These are phyloP conservation scores for Lanius ludovicianus DNA, from an alignment of 2,113 vertebrate genomes.

Conservation along the genomic window DNA sequence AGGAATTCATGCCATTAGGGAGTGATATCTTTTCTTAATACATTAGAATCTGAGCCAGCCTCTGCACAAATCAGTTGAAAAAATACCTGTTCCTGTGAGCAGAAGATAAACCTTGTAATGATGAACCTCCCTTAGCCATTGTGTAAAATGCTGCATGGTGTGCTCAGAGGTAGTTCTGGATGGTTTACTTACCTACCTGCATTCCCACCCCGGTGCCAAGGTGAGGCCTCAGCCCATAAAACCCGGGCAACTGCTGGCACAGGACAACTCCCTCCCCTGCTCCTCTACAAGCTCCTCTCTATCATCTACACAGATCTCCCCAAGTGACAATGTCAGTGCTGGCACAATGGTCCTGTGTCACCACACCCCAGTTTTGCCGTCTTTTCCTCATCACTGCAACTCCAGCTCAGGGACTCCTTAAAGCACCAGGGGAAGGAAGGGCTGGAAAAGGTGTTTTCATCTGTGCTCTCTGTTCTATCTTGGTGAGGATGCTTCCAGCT, in stretches of 20 bases:
- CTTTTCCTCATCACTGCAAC: background rate
- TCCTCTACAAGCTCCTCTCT: rapidly evolving
- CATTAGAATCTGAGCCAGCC: background rate
- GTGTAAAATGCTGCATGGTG: background rate
- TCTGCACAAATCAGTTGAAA: background rate
- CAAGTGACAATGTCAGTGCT: rapidly evolving
- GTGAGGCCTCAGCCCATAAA: background rate
- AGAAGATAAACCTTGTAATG: background rate
- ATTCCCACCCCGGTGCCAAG: background rate
- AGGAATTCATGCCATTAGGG: background rate
- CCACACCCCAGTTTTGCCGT: background rate
- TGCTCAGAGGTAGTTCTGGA: background rate
- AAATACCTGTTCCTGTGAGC: background rate
- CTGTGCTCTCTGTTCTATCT: background rate
- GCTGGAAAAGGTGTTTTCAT: background rate
- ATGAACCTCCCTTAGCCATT: background rate
- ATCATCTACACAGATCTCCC: rapidly evolving
- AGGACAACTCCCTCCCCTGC: background rate
- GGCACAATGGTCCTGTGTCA: background rate
- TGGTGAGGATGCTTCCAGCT: background rate
- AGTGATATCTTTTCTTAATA: background rate
- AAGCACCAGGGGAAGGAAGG: background rate
- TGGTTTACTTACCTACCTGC: rapidly evolving
- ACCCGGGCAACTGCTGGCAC: rapidly evolving
- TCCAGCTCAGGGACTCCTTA: background rate